phyloP scores from a whole-genome alignment of 2,888 invertebrate species.

The Ecliptopera silaceata region DNA sequence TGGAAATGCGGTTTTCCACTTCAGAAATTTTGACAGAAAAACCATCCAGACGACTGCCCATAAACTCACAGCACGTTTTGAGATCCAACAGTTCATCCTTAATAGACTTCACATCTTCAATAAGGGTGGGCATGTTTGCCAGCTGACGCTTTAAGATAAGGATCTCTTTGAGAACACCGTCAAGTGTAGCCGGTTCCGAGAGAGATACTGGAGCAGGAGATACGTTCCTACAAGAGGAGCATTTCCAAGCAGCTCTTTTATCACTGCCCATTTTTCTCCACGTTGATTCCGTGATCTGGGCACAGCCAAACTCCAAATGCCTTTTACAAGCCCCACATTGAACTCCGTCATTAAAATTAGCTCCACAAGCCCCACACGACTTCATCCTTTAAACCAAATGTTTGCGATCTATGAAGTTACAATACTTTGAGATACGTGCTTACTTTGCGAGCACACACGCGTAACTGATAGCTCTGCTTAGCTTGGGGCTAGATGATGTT shows the following conservation, averaged over 20 bases:
- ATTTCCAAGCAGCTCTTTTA: conserved; percentile 27
- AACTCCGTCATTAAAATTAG: no score
- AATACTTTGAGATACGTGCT: no score
- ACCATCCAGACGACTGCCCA: conserved; percentile 7
- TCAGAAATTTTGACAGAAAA: not conserved
- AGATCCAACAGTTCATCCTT: conserved; percentile 26
- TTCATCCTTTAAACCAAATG: no score
- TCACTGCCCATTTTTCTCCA: conserved; percentile 25
- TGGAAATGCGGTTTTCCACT: conserved; percentile 12
- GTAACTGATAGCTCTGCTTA: no score
- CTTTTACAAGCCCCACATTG: not conserved
- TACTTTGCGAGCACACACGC: no score
- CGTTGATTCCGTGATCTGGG: conserved; percentile 24
- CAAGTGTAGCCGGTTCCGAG: conserved; percentile 11
- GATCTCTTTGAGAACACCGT: conserved; percentile 29
- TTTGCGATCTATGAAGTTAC: no score
- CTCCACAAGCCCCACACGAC: no score
- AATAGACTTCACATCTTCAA: conserved; percentile 23
- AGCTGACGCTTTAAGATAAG: conserved; percentile 29
- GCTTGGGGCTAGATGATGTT: no score
- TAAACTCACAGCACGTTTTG: conserved; percentile 13
- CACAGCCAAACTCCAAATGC: conserved; percentile 31
- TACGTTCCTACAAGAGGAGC: conserved; percentile 19
- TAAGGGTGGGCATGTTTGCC: conserved; percentile 14
- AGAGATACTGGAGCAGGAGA: conserved; percentile 8